These are phyloP conservation scores for Antheraea mylitta DNA, from an alignment of 1,140 invertebrate genomes.

Conservation along the genomic window DNA sequence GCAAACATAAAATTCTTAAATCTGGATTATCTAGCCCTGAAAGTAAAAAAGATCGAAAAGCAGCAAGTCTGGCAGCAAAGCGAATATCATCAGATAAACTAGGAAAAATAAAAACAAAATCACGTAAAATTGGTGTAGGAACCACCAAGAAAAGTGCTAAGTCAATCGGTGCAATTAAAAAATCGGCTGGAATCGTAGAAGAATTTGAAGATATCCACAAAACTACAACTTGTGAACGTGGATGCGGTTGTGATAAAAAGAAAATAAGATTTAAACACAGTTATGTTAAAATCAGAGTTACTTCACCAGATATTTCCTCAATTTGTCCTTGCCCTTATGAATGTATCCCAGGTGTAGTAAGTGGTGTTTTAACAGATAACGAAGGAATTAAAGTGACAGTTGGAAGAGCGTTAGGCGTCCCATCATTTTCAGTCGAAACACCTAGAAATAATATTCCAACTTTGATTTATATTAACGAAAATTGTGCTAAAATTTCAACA, in stretches of 20 bases:
- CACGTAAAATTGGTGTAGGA: conserved; percentile 30
- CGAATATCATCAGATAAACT: conserved; percentile 27
- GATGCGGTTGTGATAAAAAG: conserved; percentile 59
- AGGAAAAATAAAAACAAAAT: conserved; percentile 38
- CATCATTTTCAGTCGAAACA: conserved; percentile 20
- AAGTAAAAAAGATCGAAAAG: conserved; percentile 30
- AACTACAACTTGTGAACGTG: conserved; percentile 54
- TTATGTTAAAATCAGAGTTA: conserved; percentile 61
- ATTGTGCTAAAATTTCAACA: background rate
- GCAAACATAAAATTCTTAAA: conserved; percentile 12
- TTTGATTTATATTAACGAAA: conserved; percentile 2
- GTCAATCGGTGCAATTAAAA: conserved; percentile 14
- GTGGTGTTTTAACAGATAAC: conserved; percentile 52
- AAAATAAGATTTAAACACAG: conserved; percentile 66
- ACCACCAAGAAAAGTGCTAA: conserved; percentile 23
- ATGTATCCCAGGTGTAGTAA: conserved; percentile 52
- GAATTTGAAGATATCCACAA: conserved; percentile 48
- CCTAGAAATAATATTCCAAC: background rate
- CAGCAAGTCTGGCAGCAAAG: background rate
- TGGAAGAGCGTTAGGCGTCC: conserved; percentile 39
- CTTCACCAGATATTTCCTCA: conserved; percentile 58
- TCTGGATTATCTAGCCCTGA: conserved; percentile 12
- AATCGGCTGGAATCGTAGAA: conserved; percentile 37
- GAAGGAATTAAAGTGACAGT: conserved; percentile 61
- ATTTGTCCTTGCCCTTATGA: conserved; percentile 53